These are phyloP conservation scores for Hydrozoanthus tunicans DNA, from an alignment of 64 coral and sea anemone species.

Conservation along the genomic window DNA sequence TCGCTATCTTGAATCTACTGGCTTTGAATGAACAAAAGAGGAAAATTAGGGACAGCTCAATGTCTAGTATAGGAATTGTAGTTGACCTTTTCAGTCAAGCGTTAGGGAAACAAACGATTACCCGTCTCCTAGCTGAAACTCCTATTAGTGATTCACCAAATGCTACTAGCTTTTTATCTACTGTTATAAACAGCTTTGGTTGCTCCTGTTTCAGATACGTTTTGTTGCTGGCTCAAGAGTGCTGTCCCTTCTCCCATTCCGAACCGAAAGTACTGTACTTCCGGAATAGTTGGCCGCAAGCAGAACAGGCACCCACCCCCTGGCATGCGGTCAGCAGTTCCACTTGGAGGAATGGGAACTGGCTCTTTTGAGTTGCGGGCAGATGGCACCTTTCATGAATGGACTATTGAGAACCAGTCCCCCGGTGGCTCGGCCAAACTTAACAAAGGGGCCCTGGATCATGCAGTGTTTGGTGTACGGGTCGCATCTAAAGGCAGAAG, in stretches of 20 bases:
- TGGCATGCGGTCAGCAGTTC: slow-evolving; percentile 92
- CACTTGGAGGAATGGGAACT: slow-evolving; percentile 80
- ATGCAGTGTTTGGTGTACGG: slow-evolving; percentile 80
- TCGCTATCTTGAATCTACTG: no score
- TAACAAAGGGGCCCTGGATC: slow-evolving; percentile 84
- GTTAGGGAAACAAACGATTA: no score
- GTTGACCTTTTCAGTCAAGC: no score
- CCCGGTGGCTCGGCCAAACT: slow-evolving; percentile 92
- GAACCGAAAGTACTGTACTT: slow-evolving; percentile 66
- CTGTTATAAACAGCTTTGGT: neutral
- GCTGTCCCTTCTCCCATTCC: slow-evolving; percentile 72
- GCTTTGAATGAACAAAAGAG: no score
- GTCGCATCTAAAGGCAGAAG: slow-evolving; percentile 60
- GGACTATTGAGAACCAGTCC: slow-evolving; percentile 95
- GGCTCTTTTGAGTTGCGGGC: slow-evolving; percentile 90
- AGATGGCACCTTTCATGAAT: slow-evolving; percentile 90
- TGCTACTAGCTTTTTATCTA: neutral
- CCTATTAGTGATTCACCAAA: neutral
- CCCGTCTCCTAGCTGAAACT: neutral
- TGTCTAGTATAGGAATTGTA: no score
- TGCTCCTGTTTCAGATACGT: slow-evolving; percentile 54
- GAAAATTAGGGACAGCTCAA: no score
- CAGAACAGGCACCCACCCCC: slow-evolving; percentile 68
- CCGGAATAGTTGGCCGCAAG: slow-evolving; percentile 77
- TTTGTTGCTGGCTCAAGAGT: slow-evolving; percentile 94